Percentiles rank a stretch among this genome's conserved stretches.
These are phyloP conservation scores for Alviniconcha marisindica DNA, from an alignment of 1,140 invertebrate genomes.

Conservation along the genomic window DNA sequence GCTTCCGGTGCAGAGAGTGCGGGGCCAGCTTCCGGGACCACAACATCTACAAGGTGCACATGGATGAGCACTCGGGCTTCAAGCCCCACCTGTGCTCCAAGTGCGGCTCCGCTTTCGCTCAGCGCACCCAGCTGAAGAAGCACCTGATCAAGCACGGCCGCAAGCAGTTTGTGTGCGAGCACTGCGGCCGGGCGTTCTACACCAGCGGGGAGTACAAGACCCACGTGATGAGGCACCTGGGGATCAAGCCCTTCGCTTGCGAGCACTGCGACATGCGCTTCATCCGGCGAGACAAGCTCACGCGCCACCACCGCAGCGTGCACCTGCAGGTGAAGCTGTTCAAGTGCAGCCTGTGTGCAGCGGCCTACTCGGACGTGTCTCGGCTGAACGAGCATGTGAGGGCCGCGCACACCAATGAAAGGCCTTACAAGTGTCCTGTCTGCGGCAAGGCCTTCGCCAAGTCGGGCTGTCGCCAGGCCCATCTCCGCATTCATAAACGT, in stretches of 20 bases:
- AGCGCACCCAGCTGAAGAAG: not conserved
- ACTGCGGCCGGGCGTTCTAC: not conserved
- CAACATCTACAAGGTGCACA: not conserved
- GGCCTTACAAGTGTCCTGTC: not conserved
- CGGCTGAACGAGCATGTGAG: not conserved
- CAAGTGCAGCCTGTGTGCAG: not conserved
- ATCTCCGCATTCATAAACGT: too few species aligned
- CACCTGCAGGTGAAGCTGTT: not conserved
- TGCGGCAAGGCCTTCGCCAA: not conserved
- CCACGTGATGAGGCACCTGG: not conserved
- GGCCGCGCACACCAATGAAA: not conserved
- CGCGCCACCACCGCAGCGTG: not conserved
- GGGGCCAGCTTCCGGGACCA: not conserved
- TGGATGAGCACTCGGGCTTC: not conserved
- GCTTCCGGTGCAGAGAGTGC: not conserved
- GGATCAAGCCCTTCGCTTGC: not conserved
- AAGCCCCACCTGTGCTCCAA: slow-evolving; percentile 10
- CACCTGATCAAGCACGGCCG: slow-evolving; percentile 2
- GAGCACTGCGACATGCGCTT: not conserved
- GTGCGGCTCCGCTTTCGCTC: not conserved
- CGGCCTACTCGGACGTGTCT: not conserved
- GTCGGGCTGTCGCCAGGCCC: too few species aligned
- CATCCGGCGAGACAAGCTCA: not conserved
- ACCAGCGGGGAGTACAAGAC: not conserved
- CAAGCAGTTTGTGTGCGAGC: slow-evolving; percentile 17